Evolutionary conservation across 2,888 invertebrate species (phyloP).

Genomic region (Molanna angustata): DNA sequence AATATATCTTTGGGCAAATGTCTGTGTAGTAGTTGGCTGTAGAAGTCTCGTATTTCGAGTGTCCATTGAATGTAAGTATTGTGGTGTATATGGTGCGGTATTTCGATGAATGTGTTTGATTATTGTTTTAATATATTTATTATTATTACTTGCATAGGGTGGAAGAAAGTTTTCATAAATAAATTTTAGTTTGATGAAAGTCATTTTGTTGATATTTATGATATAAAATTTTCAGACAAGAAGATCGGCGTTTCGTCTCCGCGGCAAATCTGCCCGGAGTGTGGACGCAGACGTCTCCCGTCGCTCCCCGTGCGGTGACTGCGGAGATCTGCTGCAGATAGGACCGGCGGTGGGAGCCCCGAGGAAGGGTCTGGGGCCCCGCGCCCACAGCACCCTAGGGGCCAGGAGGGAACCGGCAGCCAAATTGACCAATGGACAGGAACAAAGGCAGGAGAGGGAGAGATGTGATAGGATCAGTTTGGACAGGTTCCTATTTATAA

Average conservation of each 20-base stretch:
- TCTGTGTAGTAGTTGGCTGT: too few relatives aligned
- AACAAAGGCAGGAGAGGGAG: slow-evolving; percentile 73
- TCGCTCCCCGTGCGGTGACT: slow-evolving; percentile 39
- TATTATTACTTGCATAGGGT: too few relatives aligned
- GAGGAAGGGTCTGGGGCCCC: slow-evolving; percentile 44
- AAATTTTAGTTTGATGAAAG: too few relatives aligned
- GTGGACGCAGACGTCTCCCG: slow-evolving; percentile 44
- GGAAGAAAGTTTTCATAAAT: too few relatives aligned
- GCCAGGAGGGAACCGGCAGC: slow-evolving; percentile 51
- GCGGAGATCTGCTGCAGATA: slow-evolving; percentile 49
- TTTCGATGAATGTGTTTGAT: too few relatives aligned
- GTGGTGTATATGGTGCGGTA: too few relatives aligned
- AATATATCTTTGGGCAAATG: too few relatives aligned
- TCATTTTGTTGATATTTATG: neutral
- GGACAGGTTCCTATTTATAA: slow-evolving; percentile 64
- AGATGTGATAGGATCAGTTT: slow-evolving; percentile 86
- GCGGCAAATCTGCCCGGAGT: slow-evolving; percentile 52
- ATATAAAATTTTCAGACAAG: slow-evolving; percentile 41
- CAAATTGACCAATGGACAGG: slow-evolving; percentile 66
- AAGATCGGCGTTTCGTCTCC: slow-evolving; percentile 49
- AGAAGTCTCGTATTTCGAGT: too few relatives aligned
- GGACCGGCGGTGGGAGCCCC: slow-evolving; percentile 51
- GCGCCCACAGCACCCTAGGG: slow-evolving; percentile 54
- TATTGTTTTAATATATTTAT: too few relatives aligned
- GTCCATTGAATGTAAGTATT: too few relatives aligned